Evolutionary conservation across 2,888 invertebrate species (phyloP).

Genomic region (Drosophila nr. medialis): DNA sequence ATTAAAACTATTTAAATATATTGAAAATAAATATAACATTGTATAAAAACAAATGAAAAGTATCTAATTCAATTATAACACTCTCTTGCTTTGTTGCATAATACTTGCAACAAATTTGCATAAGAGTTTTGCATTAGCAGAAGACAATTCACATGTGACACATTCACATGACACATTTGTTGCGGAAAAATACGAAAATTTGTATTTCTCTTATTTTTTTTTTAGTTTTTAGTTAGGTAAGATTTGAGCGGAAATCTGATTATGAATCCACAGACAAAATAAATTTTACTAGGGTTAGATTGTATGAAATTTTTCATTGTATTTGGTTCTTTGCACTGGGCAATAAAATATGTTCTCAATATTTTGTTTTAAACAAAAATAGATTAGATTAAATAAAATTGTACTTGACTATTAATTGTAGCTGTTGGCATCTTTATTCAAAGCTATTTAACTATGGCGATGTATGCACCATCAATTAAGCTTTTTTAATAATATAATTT

Average conservation of each 20-base stretch:
- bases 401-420: not conserved
- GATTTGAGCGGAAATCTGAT: not conserved
- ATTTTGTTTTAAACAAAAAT: not conserved
- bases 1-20: constrained; percentile 14
- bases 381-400: not conserved
- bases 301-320: too few relatives aligned
- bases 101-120: not conserved
- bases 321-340: too few relatives aligned
- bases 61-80: not conserved
- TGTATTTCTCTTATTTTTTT: too few relatives aligned
- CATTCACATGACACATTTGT: too few relatives aligned
- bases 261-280: not conserved
- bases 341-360: not conserved
- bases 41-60: not conserved
- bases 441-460: not conserved
- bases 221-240: not conserved
- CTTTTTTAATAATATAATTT: not conserved
- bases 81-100: not conserved
- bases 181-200: not conserved
- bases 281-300: not conserved
- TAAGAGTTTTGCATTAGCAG: not conserved
- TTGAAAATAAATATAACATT: not conserved
- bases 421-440: not conserved
- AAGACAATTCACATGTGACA: not conserved
- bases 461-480: not conserved